A percentile compares a stretch with the other conserved stretches of the same genome.
Evolutionary conservation across 23 tunicate species (phyloP).

Genomic region (Ascidia mentula): DNA sequence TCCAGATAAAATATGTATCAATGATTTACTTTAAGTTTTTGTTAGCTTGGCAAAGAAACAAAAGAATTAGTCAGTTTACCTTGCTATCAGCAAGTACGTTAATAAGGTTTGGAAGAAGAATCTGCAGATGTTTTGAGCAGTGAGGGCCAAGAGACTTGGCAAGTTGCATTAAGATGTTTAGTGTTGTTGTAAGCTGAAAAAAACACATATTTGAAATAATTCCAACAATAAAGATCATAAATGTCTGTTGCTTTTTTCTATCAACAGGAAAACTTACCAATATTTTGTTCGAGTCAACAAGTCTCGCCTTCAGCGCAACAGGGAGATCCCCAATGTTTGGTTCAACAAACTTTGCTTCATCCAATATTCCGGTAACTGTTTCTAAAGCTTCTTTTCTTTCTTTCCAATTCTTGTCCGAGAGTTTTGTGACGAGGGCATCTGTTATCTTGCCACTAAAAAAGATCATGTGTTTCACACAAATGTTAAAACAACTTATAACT

Average conservation of each 20-base stretch:
- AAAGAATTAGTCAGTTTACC: constrained; percentile 29
- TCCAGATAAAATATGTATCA: no score
- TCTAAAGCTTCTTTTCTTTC: constrained; percentile 80
- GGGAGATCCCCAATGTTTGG: constrained; percentile 78
- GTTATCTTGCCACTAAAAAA: constrained; percentile 73
- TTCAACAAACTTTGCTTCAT: constrained; percentile 80
- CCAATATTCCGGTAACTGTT: constrained; percentile 47
- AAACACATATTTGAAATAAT: background rate
- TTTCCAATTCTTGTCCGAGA: constrained; percentile 91
- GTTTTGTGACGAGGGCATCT: constrained; percentile 49
- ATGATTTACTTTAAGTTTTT: no score
- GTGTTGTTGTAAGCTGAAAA: constrained; percentile 53
- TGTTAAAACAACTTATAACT: no score
- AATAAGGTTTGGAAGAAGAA: constrained; percentile 40
- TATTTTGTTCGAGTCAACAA: constrained; percentile 83
- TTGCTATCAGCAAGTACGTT: constrained; percentile 81
- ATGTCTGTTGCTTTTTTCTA: no score
- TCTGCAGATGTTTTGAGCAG: constrained; percentile 53
- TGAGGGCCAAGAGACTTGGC: constrained; percentile 75
- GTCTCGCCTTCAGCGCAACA: constrained; percentile 63
- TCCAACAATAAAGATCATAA: background rate
- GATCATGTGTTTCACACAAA: background rate
- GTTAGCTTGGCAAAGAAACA: no score
- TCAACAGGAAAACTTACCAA: constrained; percentile 69
- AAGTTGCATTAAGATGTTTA: constrained; percentile 65